Conservation (phyloP, 2,797 vertebrate genomes). For the Macropodus opercularis region DNA sequence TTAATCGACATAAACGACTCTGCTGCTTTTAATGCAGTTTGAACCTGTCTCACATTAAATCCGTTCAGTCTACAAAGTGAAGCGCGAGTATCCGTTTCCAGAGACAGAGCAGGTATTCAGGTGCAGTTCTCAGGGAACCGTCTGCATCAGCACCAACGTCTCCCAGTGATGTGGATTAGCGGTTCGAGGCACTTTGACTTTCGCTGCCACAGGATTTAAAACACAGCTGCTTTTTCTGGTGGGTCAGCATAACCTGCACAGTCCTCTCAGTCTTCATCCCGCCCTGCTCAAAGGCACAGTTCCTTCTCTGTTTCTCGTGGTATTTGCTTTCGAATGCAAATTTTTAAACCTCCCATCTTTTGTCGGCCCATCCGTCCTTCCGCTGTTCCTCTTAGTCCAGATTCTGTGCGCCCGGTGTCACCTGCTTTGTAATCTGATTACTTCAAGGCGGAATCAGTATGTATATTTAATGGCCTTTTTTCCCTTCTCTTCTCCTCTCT, state of each 20-base stretch:
- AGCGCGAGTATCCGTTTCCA: constrained; percentile 9
- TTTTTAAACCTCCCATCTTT: constrained; percentile 78
- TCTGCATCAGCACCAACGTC: constrained; percentile 59
- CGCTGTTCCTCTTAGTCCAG: constrained; percentile 88
- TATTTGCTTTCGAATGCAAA: constrained; percentile 80
- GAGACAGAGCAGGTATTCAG: constrained; percentile 40
- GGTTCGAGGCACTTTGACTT: constrained; percentile 61
- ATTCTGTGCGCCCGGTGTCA: constrained; percentile 90
- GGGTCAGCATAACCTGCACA: constrained; percentile 71
- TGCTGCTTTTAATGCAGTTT: too few species aligned
- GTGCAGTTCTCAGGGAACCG: constrained; percentile 12
- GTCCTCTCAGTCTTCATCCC: constrained; percentile 10
- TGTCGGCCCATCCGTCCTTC: constrained; percentile 33
- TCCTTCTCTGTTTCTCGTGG: constrained; percentile 36
- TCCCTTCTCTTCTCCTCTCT: constrained; percentile 41
- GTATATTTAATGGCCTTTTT: constrained; percentile 99
- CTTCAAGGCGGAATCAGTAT: constrained; percentile 98
- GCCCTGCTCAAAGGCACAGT: constrained; percentile 46
- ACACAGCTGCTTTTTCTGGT: constrained; percentile 63
- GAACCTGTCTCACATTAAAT: too few species aligned
- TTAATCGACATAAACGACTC: too few species aligned
- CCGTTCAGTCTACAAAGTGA: too few species aligned
- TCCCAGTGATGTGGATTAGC: constrained; percentile 56
- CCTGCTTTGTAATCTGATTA: constrained; percentile 99
- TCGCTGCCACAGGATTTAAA: constrained; percentile 49